phyloP scores from a whole-genome alignment of 1,140 invertebrate genomes.

The Drosophila lacteicornis region DNA sequence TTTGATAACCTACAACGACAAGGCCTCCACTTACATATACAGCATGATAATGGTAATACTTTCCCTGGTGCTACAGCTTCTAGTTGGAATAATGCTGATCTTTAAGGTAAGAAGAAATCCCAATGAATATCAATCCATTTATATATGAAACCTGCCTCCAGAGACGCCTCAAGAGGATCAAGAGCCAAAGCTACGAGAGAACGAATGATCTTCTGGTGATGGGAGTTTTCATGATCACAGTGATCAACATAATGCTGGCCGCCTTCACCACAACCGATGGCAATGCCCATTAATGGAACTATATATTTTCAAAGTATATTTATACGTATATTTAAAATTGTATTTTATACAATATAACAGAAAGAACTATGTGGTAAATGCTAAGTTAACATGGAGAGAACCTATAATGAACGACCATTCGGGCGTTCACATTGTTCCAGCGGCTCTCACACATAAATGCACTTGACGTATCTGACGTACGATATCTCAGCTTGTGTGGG shows the following conservation, averaged over 20 bases:
- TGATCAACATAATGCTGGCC: slow-evolving; percentile 89
- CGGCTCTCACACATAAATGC: slow-evolving; percentile 72
- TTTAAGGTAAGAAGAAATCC: slow-evolving; percentile 85
- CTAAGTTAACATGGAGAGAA: slow-evolving; percentile 56
- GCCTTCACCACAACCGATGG: slow-evolving; percentile 87
- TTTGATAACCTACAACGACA: slow-evolving; percentile 86
- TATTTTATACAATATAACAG: slow-evolving; percentile 79
- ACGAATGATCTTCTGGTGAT: slow-evolving; percentile 88
- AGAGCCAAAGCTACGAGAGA: slow-evolving; percentile 73
- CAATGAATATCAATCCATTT: neutral
- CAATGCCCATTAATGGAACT: slow-evolving; percentile 15
- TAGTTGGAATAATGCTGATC: slow-evolving; percentile 88
- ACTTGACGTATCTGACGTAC: slow-evolving; percentile 84
- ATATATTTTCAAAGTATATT: slow-evolving; percentile 10
- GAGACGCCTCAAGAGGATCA: slow-evolving; percentile 61
- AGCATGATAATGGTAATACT: slow-evolving; percentile 86
- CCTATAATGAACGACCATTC: neutral
- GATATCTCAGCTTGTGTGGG: slow-evolving; percentile 75
- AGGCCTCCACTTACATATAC: slow-evolving; percentile 86
- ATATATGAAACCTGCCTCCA: slow-evolving; percentile 7
- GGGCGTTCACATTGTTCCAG: slow-evolving; percentile 7
- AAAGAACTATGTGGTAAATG: slow-evolving; percentile 66
- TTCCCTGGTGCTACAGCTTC: slow-evolving; percentile 87
- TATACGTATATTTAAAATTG: slow-evolving; percentile 61
- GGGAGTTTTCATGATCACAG: slow-evolving; percentile 88